These are phyloP conservation scores for Spinus olivaceus DNA, from an alignment of 2,797 vertebrate genomes.

Conservation along the genomic window DNA sequence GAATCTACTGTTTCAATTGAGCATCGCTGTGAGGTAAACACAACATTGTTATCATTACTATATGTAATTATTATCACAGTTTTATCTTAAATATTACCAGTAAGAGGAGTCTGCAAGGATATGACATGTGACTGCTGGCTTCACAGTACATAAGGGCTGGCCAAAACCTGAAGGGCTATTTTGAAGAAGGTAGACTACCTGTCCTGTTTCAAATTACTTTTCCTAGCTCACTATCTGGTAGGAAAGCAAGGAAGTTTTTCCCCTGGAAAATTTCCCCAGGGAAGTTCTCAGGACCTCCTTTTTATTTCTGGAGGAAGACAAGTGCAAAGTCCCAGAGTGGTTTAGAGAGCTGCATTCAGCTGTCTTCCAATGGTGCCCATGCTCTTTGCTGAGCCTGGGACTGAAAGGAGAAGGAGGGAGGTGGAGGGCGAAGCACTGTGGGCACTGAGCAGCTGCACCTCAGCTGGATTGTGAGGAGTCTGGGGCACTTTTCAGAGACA, in stretches of 20 bases:
- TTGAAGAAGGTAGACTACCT: neutral
- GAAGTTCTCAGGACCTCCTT: neutral
- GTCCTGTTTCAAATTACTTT: neutral
- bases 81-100: neutral
- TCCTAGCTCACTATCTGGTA: neutral
- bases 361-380: neutral
- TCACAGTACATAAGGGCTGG: neutral
- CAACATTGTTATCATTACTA: neutral
- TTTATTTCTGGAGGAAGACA: neutral
- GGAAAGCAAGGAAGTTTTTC: neutral
- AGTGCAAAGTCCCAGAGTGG: neutral
- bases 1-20: neutral
- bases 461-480: neutral
- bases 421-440: rapidly evolving
- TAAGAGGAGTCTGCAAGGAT: neutral
- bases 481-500: neutral
- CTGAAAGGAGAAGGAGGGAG: neutral
- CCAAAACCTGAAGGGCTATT: neutral
- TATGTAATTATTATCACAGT: neutral
- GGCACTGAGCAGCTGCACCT: neutral
- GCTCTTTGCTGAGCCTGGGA: neutral
- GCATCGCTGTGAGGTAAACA: neutral
- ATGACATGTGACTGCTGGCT: neutral
- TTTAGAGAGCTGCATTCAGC: neutral
- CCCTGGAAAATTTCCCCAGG: neutral